Base-by-base conservation (phyloP, 2,113 vertebrate genomes). In the Bubalus kerabau region DNA sequence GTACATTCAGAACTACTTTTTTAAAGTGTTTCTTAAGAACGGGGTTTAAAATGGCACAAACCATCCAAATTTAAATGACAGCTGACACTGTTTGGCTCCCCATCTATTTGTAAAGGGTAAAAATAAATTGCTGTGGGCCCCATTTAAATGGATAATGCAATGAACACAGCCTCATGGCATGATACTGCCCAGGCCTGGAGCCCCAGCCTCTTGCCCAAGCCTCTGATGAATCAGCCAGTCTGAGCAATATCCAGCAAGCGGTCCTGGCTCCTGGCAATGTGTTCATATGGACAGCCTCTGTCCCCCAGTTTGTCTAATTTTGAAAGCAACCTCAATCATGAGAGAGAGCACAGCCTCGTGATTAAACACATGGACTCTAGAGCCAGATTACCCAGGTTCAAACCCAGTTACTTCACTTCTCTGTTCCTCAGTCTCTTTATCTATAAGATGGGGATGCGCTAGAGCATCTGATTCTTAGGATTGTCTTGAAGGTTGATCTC, bases 131-230 rank as follows among this genome's bases (percentile, higher is more conserved):
- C 15, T 9, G 30, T 23, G 28, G 28, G 87, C 21, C 32, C 6
- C 46, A 13, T 40, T 50, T 46, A 43, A 54, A 1, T 3, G 78
- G 78, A 30, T 1, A 40, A 13, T 16, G 36, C 52, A 59, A 16
- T 1, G 64, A 60, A 36, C 67, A 16, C 1, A 15, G 40, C 16
- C 28, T 54, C n/a, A 16, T 16, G 19, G 14, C 50, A 2, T 0
- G 28, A 6, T 23, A 14, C 0, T 0, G 4, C 14, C 2, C 46
- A 13, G 15, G 5, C 0, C 19, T 50, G 32, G 71, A 30, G 24
- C 36, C 85, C 46, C 6, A 30, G 36, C 36, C 21, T 64, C 74
- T 28, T 7, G 46, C 14, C 32, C 32, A 5, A 56, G 64, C 12
- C 8, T 36, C 43, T 15, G 43, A 2, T 2, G 2, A 4, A 1